Base-by-base conservation (phyloP, 2,113 vertebrate species). In the Oenanthe oenanthe region DNA sequence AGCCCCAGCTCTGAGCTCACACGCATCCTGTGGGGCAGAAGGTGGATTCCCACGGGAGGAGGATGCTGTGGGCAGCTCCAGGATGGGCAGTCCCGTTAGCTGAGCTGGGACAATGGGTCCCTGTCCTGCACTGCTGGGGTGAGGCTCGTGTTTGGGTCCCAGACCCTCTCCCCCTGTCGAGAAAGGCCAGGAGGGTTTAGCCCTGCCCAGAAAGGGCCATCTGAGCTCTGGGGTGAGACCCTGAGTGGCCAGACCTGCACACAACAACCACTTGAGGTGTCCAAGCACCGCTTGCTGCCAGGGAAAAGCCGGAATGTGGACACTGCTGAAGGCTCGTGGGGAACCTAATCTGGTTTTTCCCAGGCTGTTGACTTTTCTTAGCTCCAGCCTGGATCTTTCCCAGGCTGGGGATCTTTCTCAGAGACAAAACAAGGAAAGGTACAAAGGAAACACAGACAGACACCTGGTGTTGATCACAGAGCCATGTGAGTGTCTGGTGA, bases 1-100 rank as follows among this genome's bases (percentile, higher is more conserved):
- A 2, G 2, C 83, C 43, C 40, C 1, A 2, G 2, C 83, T 40
- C 40, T 1, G 0, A 10, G 51, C 11, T 12, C 47, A 32, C 0
- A 0, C 0, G 2, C 38, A 7, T 5, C 17, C 20, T 43, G 76
- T 83, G 63, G 16, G 2, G n/a, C 28, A 47, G 87, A 3, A 57
- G 31, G 26, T 4, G 22, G 21, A 18, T 28, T 29, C 63, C 9
- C 21, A 22, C 1, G 4, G 74, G 38, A 85, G 38, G 57, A 92
- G 20, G 62, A 38, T 25, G 53, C 17, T 21, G 1, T 4, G 6
- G 10, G 68, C 57, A 71, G 76, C 70, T 22, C 56, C 16, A 47
- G 81, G 15, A 61, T 9, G 4, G 29, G 29, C 54, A 29, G 0
- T 29, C 45, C 21, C 0, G 0, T 19, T 12, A 43, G 16, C 6